These are phyloP conservation scores for Battus philenor DNA, from an alignment of 1,140 invertebrate species.

Conservation along the genomic window DNA sequence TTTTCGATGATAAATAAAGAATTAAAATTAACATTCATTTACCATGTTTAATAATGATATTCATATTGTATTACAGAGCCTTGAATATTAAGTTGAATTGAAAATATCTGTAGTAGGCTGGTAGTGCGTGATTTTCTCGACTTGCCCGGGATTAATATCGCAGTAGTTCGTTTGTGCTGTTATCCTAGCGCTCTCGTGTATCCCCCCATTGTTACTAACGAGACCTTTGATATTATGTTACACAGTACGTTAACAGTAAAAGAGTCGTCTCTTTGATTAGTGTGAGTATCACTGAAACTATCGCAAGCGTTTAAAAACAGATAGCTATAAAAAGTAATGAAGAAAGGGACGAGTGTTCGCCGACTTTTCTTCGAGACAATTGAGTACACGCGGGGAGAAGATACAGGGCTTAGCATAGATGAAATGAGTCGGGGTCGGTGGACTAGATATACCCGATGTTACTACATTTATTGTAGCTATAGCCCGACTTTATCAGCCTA, in stretches of 20 bases:
- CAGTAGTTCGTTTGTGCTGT: constrained; percentile 55
- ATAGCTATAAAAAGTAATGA: constrained; percentile 28
- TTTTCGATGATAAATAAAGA: no score
- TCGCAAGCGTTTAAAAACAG: constrained; percentile 15
- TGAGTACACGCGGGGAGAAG: constrained; percentile 48
- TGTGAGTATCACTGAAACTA: neutral
- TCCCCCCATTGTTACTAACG: constrained; percentile 46
- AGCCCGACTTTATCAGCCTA: constrained; percentile 31
- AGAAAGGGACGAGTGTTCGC: constrained; percentile 31
- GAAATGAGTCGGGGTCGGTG: constrained; percentile 60
- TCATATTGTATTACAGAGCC: no score
- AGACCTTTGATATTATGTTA: constrained; percentile 36
- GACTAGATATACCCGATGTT: constrained; percentile 61
- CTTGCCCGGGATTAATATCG: constrained; percentile 54
- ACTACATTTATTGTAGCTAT: constrained; percentile 57
- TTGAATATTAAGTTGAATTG: no score
- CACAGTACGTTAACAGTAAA: constrained; percentile 21
- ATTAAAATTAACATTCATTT: no score
- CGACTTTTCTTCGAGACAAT: constrained; percentile 53
- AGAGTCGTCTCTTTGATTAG: constrained; percentile 25
- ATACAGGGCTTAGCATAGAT: constrained; percentile 55
- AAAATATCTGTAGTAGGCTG: neutral
- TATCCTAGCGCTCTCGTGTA: constrained; percentile 46
- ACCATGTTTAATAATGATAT: no score
- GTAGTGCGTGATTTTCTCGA: constrained; percentile 46